These are phyloP conservation scores for Penaeus japonicus DNA, from an alignment of 1,140 invertebrate genomes.

Conservation along the genomic window DNA sequence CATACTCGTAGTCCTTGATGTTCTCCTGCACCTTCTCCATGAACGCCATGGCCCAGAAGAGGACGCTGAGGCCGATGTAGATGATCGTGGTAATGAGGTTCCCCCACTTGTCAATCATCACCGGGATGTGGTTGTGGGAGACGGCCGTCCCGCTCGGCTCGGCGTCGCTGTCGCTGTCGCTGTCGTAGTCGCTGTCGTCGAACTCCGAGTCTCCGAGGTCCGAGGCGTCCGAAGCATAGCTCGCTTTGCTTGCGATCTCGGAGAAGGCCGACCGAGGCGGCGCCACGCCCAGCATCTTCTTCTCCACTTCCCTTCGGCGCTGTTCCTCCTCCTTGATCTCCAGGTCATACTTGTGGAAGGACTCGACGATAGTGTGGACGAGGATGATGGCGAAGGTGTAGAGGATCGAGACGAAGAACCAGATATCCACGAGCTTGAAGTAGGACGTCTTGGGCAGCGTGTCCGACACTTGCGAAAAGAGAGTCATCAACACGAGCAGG, in stretches of 20 bases:
- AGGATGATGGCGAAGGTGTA: conserved; percentile 49
- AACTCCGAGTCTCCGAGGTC: no score
- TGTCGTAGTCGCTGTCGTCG: no score
- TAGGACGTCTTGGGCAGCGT: conserved; percentile 52
- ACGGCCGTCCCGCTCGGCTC: not conserved
- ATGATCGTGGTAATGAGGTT: not conserved
- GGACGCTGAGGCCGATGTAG: conserved; percentile 9
- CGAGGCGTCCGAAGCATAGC: not conserved
- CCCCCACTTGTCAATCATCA: no score
- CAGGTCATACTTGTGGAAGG: conserved; percentile 14
- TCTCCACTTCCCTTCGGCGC: no score
- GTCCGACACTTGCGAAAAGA: conserved; percentile 38
- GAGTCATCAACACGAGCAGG: conserved; percentile 44
- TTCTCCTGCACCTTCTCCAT: not conserved
- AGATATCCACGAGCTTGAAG: conserved; percentile 48
- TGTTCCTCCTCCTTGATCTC: no score
- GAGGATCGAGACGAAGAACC: conserved; percentile 47
- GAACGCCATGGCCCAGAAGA: conserved; percentile 18
- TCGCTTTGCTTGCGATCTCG: not conserved
- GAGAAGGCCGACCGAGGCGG: not conserved
- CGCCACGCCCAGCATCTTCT: not conserved
- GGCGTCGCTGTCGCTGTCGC: not conserved
- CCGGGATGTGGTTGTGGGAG: not conserved
- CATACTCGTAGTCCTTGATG: not conserved
- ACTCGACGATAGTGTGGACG: conserved; percentile 49